Evolutionary conservation across 2,113 vertebrate genomes (phyloP).

Genomic region (Fulmarus glacialis): DNA sequence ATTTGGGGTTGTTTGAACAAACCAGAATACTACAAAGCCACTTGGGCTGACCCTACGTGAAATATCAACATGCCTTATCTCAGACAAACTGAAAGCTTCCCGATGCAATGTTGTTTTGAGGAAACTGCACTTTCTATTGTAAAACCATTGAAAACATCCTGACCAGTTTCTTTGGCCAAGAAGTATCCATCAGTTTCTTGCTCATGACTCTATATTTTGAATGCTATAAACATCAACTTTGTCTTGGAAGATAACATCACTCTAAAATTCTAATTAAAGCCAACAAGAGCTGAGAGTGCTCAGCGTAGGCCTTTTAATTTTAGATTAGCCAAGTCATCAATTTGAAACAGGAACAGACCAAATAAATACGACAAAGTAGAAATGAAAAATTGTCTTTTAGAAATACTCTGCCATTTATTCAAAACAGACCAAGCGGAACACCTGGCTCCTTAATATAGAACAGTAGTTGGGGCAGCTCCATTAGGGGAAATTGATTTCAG

Average conservation of each 20-base stretch:
- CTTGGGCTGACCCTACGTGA: background rate
- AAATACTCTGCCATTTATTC: slow-evolving; percentile 3
- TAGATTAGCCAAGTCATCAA: background rate
- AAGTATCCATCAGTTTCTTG: background rate
- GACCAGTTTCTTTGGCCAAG: background rate
- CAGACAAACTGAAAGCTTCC: background rate
- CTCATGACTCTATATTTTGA: background rate
- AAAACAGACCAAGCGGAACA: slow-evolving; percentile 37
- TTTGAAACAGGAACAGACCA: slow-evolving; percentile 15
- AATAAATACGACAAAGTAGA: slow-evolving; percentile 11
- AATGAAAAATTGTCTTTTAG: background rate
- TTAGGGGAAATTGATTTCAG: slow-evolving; percentile 41
- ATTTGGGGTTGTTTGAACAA: background rate
- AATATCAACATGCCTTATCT: background rate
- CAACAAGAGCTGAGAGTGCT: background rate
- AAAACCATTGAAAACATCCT: background rate
- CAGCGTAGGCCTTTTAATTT: background rate
- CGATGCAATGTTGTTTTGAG: background rate
- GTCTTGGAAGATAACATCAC: background rate
- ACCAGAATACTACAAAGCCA: background rate
- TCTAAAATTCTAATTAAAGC: slow-evolving; percentile 2
- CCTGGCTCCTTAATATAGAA: slow-evolving; percentile 27
- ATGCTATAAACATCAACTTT: background rate
- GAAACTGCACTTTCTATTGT: background rate
- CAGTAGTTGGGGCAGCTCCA: slow-evolving; percentile 25